A percentile compares a stretch with the other conserved stretches of the same genome.
phyloP scores from a whole-genome alignment of 2,797 vertebrate species.

The Oophaga sylvatica region DNA sequence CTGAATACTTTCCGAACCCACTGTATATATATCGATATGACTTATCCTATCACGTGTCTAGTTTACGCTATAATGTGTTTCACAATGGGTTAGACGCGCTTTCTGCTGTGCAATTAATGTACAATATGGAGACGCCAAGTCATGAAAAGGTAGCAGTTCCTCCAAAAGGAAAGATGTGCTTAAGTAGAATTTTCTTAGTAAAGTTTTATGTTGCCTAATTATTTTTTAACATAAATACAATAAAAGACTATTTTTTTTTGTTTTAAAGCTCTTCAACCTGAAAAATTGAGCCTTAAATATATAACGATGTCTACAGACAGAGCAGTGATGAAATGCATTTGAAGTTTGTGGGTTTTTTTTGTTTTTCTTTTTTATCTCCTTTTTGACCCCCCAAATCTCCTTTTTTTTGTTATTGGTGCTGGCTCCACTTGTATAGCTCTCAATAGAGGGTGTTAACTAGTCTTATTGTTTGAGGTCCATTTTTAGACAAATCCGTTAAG shows the following conservation, averaged over 20 bases:
- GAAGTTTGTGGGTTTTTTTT: neutral
- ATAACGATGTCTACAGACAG: conserved; percentile 42
- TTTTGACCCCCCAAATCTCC: no score
- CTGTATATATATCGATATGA: conserved; percentile 20
- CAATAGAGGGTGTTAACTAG: neutral
- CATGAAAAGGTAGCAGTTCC: conserved; percentile 13
- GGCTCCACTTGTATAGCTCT: neutral
- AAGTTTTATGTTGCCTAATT: conserved; percentile 8
- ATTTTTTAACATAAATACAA: conserved; percentile 37
- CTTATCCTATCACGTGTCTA: conserved; percentile 30
- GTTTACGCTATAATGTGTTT: conserved; percentile 31
- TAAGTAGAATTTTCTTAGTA: conserved; percentile 11
- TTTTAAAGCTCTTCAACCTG: conserved; percentile 29
- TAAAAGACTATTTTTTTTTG: conserved; percentile 5
- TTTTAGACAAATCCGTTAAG: conserved; percentile 22
- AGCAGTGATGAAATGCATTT: conserved; percentile 8
- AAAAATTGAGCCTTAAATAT: conserved; percentile 42
- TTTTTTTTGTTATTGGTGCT: neutral
- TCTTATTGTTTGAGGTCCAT: conserved; percentile 7
- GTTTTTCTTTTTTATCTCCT: neutral
- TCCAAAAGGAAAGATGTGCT: neutral
- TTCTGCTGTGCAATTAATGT: conserved; percentile 31
- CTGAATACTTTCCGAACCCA: no score
- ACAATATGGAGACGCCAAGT: conserved; percentile 11
- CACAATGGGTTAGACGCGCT: conserved; percentile 19